Conservation (phyloP, 1,140 invertebrate species). For the Augochlora pura region DNA sequence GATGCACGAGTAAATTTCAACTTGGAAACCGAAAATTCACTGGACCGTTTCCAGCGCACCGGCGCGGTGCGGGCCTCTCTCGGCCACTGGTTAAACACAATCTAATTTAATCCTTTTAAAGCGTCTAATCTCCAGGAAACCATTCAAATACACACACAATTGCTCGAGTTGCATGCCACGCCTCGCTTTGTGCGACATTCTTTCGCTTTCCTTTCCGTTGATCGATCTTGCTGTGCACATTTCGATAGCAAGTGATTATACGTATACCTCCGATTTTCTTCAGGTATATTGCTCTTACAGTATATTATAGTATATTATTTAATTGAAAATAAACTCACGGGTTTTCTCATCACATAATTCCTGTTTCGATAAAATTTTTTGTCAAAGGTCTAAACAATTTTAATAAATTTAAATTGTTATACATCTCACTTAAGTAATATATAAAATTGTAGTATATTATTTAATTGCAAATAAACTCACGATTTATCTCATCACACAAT, state of each 20-base stretch:
- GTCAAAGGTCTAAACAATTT: too few relatives aligned
- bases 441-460: too few relatives aligned
- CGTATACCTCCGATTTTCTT: neutral
- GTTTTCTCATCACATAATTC: too few relatives aligned
- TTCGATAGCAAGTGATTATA: neutral
- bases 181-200: neutral
- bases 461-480: neutral
- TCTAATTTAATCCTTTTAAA: conserved; percentile 62
- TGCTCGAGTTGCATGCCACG: neutral
- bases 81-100: conserved; percentile 48
- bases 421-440: too few relatives aligned
- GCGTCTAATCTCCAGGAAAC: conserved; percentile 50
- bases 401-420: too few relatives aligned
- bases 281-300: too few relatives aligned
- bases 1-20: conserved; percentile 43
- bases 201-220: neutral
- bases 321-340: too few relatives aligned
- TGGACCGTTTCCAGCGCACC: conserved; percentile 48
- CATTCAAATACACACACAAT: conserved; percentile 57
- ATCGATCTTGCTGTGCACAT: neutral
- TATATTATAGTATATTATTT: too few relatives aligned
- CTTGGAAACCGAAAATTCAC: conserved; percentile 30
- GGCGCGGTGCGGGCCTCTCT: conserved; percentile 5
- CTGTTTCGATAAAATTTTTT: too few relatives aligned
- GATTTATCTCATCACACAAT: too few relatives aligned